Evolutionary conservation across 1,140 invertebrate genomes (phyloP).

Genomic region (Euwallacea fornicatus): DNA sequence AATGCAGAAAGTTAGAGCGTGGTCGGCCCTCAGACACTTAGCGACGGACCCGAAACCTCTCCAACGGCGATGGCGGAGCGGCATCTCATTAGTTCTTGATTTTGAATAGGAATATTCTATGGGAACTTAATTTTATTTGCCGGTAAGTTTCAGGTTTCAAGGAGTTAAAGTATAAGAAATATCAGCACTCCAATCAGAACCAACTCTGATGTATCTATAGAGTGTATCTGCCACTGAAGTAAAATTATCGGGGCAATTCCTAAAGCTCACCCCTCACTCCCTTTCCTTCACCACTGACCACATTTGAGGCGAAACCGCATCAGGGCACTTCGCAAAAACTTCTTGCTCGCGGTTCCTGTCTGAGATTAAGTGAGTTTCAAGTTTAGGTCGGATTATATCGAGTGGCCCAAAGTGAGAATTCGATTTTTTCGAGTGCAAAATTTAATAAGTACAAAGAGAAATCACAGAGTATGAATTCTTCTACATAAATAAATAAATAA

Average conservation of each 20-base stretch:
- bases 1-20: conserved; percentile 26
- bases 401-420: no score
- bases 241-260: background rate
- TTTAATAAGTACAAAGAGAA: background rate
- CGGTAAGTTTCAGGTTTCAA: no score
- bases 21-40: conserved; percentile 27
- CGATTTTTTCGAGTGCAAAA: background rate
- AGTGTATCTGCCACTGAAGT: conserved; percentile 1
- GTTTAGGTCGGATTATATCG: no score
- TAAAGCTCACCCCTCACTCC: conserved; percentile 7
- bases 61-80: conserved; percentile 26
- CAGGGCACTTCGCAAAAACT: conserved; percentile 29
- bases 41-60: conserved; percentile 28
- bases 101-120: background rate
- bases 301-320: conserved; percentile 33
- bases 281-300: conserved; percentile 30
- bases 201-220: no score
- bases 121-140: no score
- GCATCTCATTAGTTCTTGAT: conserved; percentile 35
- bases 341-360: conserved; percentile 24
- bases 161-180: no score
- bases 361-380: conserved; percentile 22
- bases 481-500: conserved; percentile 9
- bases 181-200: no score
- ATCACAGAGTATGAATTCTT: no score